Conservation (phyloP, 2,113 vertebrate species). For the Hydropotes inermis region DNA sequence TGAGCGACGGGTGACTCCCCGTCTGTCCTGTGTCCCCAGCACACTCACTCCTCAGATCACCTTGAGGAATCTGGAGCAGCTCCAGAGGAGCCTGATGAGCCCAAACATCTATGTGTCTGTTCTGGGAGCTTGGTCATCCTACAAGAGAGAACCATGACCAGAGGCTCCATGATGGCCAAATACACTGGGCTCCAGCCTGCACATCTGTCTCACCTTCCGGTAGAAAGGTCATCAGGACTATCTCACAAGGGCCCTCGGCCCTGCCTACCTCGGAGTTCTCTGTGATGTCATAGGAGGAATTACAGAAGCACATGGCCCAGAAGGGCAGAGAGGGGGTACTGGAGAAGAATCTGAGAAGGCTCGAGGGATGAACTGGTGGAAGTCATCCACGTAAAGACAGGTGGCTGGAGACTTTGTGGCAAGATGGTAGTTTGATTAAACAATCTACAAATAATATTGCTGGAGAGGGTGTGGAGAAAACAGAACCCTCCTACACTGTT, state of each 20-base stretch:
- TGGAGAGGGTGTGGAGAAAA: neutral
- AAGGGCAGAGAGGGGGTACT: neutral
- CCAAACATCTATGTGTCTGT: neutral
- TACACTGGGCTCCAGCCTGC: neutral
- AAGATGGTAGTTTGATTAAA: neutral
- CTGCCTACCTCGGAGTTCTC: neutral
- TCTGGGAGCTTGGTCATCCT: neutral
- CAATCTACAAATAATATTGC: neutral
- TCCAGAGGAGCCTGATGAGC: neutral
- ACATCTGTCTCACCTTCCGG: neutral
- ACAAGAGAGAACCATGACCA: neutral
- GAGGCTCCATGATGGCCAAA: neutral
- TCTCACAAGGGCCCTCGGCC: neutral
- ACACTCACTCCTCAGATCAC: neutral
- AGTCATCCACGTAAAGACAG: neutral
- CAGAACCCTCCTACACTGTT: neutral
- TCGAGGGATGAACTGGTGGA: neutral
- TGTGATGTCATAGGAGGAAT: neutral
- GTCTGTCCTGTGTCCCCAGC: neutral
- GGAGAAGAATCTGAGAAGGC: neutral
- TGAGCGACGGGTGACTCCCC: neutral
- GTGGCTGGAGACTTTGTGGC: neutral
- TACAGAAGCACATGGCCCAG: accelerated
- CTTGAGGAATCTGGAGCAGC: neutral
- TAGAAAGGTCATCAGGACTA: neutral